Base-by-base conservation (phyloP, 2,888 invertebrate genomes). In the Drosophila vallismaia region DNA sequence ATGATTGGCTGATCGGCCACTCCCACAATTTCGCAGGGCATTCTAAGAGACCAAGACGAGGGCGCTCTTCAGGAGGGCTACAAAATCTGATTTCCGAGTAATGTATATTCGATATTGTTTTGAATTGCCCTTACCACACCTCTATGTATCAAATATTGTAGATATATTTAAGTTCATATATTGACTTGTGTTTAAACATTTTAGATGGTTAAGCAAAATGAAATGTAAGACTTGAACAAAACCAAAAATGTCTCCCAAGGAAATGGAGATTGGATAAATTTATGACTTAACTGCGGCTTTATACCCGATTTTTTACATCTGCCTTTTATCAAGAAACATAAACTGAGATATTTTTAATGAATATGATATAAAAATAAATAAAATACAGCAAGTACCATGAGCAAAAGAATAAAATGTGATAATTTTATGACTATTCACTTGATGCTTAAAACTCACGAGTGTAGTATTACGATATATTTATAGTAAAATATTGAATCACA, bases 21-120 rank as follows among this genome's bases (percentile, higher is more conserved):
- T 68, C 52, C 66, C 55, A 56, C 31, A 49, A 74, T 50, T 79
- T 74, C 48, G 53, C 84, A 88, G 88, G 86, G 88, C 49, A 84
- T 88, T 54, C 77, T 86, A 28, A 76, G 82, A 63, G 89, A 89
- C 71, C 66, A 77, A 67, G 71, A 76, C 50, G 79, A 79, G 54
- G 86, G 54, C 51, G 66, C 57, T 56, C 64, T 60, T 29, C 68
- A 69, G 63, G 83, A 79, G 38, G 74, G 58, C 54, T 53, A 70
- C 53, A 63, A 66, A 50, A 69, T 50, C 52, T 54, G 44, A 55
- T 54, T 68, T 59, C 66, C 45, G 38, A 52, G 85, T 84, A 81
- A 86, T 54, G 85, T 74, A 80, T 72, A 9, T 3, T 14, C n/a
- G 4, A n/a, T 10, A 24, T 45, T 14, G 42, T 19, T 40, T 33